Evolutionary conservation across 2,113 vertebrate species (phyloP).

Genomic region (Takifugu bimaculatus): DNA sequence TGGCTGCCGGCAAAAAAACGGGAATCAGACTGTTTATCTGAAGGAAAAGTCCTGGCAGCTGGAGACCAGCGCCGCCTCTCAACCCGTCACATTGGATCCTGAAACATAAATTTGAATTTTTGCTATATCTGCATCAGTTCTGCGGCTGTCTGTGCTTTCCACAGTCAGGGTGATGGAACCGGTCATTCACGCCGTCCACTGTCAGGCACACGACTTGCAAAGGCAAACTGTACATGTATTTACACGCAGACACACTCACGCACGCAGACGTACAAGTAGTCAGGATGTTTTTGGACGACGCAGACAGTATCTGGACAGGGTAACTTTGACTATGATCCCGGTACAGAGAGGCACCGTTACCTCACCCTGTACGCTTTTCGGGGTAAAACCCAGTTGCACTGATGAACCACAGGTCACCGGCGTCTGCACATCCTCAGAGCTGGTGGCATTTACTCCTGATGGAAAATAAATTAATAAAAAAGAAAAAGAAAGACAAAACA

Average conservation of each 20-base stretch:
- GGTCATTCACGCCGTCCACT: slow-evolving; percentile 39
- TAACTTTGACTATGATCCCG: slow-evolving; percentile 43
- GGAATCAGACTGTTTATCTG: too few relatives aligned
- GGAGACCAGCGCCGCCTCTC: too few relatives aligned
- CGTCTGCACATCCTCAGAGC: slow-evolving; percentile 8
- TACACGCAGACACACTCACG: slow-evolving; percentile 22
- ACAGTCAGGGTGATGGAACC: slow-evolving; percentile 48
- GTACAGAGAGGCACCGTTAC: slow-evolving; percentile 59
- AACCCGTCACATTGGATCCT: too few relatives aligned
- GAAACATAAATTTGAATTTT: slow-evolving; percentile 1
- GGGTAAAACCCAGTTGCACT: slow-evolving; percentile 12
- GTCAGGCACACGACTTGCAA: slow-evolving; percentile 67
- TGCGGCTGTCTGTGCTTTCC: background rate
- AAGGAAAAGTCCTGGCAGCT: too few relatives aligned
- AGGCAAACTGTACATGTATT: slow-evolving; percentile 50
- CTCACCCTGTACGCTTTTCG: slow-evolving; percentile 26
- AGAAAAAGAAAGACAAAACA: background rate
- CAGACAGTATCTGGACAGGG: slow-evolving; percentile 52
- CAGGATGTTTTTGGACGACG: slow-evolving; percentile 54
- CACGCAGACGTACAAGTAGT: slow-evolving; percentile 55
- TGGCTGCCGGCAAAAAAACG: too few relatives aligned
- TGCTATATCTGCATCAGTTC: too few relatives aligned
- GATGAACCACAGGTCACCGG: slow-evolving; percentile 32
- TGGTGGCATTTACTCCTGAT: slow-evolving; percentile 17
- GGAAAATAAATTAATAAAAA: background rate